Evolutionary conservation across 2,113 vertebrate species (phyloP), one percentile per base, ranked within the genome.

Genomic region (Aplodontia rufa): DNA sequence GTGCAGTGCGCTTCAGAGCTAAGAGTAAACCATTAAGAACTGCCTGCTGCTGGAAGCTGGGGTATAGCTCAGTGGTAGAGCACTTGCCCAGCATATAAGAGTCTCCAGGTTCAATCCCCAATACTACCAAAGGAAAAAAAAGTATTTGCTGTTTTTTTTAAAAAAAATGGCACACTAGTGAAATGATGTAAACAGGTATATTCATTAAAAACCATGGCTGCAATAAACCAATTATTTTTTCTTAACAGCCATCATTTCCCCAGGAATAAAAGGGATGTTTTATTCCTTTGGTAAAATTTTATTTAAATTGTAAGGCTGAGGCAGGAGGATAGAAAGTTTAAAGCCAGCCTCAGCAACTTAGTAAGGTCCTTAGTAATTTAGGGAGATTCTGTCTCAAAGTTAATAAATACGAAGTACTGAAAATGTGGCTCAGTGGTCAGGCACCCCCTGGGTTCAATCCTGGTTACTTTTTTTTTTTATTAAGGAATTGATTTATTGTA

Each of bases 231-330:
- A 14, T 62, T 60, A 17, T 60, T 68, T 80, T 80, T 93, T 53
- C 69, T 60, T 11, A 95, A 83, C 10, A 84, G 89, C 14, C 40
- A 80, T 26, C 42, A 75, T 9, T 90, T 93, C 35, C 35, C 17
- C 0, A 45, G n/a, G 11, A 83, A 62, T 82, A 64, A 90, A 91
- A 93, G 83, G 6, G 3, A 55, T 64, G 40, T 30, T 86, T 92
- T 90, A 51, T 71, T 93, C 35, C 26, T 93, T 62, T 51, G 20
- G 24, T 51, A 83, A 55, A 92, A 76, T 81, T 82, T 90, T 58
- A 82, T 74, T 80, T 47, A n/a, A n/a, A n/a, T n/a, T n/a, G n/a
- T n/a, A n/a, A n/a, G n/a, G n/a, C n/a, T n/a, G n/a, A n/a, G n/a
- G n/a, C n/a, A n/a, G n/a, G n/a, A n/a, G n/a, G n/a, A n/a, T n/a